Conservation (phyloP, 2,888 invertebrate species). For the Crematogaster levior region DNA sequence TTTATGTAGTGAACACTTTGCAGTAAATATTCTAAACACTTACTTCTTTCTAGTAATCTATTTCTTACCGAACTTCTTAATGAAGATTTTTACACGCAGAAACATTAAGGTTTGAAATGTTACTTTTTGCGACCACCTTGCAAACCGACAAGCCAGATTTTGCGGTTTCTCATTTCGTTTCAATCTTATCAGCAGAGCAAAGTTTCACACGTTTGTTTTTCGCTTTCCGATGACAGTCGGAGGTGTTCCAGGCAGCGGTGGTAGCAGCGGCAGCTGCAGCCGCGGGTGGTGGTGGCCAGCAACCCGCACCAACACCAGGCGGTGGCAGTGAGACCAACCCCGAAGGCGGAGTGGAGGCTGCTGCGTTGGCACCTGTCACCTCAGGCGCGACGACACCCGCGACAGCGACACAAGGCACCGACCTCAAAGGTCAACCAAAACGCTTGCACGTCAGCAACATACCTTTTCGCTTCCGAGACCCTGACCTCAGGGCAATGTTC, state of each 20-base stretch:
- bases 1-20: background rate
- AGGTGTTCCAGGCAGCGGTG: conserved; percentile 87
- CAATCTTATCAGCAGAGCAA: background rate
- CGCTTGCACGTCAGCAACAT: conserved; percentile 99
- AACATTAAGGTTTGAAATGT: background rate
- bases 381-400: conserved; percentile 86
- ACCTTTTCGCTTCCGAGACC: conserved; percentile 99
- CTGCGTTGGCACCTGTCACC: conserved; percentile 86
- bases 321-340: conserved; percentile 81
- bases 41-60: background rate
- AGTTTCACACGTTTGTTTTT: conserved; percentile 4
- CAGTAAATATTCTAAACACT: background rate
- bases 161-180: background rate
- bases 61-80: background rate
- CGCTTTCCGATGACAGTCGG: conserved; percentile 84
- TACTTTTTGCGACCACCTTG: background rate
- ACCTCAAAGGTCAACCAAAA: conserved; percentile 93
- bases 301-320: conserved; percentile 82
- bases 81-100: background rate
- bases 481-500: conserved; percentile 99
- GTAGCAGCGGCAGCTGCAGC: conserved; percentile 86
- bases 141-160: background rate
- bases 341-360: conserved; percentile 85
- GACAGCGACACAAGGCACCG: conserved; percentile 87
- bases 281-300: conserved; percentile 83